phyloP scores from a whole-genome alignment of 2,113 vertebrate genomes.

The Vidua chalybeata region DNA sequence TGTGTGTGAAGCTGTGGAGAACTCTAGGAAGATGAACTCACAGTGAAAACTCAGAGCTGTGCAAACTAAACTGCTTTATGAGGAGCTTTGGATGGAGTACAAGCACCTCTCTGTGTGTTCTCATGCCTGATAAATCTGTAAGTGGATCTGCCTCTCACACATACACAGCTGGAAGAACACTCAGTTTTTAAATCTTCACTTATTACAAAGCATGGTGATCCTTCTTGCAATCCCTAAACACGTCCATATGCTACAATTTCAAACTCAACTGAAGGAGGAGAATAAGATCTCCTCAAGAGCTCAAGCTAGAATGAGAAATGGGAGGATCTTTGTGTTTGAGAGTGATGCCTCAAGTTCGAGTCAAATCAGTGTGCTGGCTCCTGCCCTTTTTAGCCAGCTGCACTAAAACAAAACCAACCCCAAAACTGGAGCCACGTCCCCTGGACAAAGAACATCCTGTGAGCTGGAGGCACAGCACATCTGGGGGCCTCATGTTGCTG shows the following conservation, averaged over 20 bases:
- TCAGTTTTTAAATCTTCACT: background rate
- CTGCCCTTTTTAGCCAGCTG: background rate
- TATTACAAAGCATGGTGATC: background rate
- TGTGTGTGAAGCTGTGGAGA: background rate
- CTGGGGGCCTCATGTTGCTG: slow-evolving; percentile 58
- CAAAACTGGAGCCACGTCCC: slow-evolving; percentile 1
- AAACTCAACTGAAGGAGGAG: background rate
- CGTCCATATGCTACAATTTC: background rate
- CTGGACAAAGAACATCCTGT: slow-evolving; percentile 53
- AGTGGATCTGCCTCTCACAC: background rate
- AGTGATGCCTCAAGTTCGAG: background rate
- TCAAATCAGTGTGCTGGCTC: background rate
- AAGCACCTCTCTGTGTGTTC: background rate
- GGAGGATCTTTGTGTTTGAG: background rate
- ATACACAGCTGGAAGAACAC: background rate
- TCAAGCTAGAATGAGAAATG: background rate
- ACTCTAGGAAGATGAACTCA: background rate
- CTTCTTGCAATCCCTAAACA: background rate
- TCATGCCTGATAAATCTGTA: background rate
- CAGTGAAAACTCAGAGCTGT: background rate
- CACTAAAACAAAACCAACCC: background rate
- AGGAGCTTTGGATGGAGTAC: background rate
- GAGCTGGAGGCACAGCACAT: slow-evolving; percentile 47
- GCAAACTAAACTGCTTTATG: background rate
- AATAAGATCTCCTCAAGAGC: background rate